Evolutionary conservation across 1,140 invertebrate species (phyloP).

Genomic region (Augochlora pura): DNA sequence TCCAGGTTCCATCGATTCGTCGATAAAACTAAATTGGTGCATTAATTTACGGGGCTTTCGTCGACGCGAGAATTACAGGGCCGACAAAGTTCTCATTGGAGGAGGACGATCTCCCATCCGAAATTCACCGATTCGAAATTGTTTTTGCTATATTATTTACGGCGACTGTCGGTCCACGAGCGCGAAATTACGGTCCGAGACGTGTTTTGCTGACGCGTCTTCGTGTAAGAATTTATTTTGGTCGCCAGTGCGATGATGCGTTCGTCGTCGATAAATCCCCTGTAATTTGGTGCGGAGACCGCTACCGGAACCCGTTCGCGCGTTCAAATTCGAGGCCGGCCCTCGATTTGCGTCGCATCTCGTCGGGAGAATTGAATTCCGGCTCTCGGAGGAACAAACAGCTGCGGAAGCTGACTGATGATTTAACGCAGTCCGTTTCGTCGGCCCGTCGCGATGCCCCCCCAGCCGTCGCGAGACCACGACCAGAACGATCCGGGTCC

Average conservation of each 20-base stretch:
- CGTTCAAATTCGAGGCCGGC: conserved; percentile 65
- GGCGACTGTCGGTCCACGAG: neutral
- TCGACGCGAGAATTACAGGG: neutral
- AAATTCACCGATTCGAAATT: conserved; percentile 8
- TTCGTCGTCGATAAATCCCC: neutral
- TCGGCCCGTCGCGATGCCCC: conserved; percentile 54
- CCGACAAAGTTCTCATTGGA: no score
- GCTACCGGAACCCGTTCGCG: conserved; percentile 52
- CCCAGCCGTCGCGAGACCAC: conserved; percentile 69
- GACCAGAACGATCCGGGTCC: conserved; percentile 50
- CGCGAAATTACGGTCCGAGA: neutral
- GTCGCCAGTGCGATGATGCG: neutral
- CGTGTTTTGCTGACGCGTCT: neutral
- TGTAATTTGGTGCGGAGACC: conserved; percentile 17
- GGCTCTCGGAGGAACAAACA: conserved; percentile 74
- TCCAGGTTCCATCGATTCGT: neutral
- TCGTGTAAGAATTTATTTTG: neutral
- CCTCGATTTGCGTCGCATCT: conserved; percentile 66
- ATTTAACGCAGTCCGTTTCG: conserved; percentile 66
- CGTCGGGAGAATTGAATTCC: conserved; percentile 76
- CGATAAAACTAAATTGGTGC: neutral
- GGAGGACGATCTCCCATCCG: no score
- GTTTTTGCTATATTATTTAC: neutral
- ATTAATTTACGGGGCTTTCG: neutral
- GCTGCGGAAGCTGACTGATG: conserved; percentile 61